Conservation (phyloP, 2,113 vertebrate genomes). For the Laterallus jamaicensis region DNA sequence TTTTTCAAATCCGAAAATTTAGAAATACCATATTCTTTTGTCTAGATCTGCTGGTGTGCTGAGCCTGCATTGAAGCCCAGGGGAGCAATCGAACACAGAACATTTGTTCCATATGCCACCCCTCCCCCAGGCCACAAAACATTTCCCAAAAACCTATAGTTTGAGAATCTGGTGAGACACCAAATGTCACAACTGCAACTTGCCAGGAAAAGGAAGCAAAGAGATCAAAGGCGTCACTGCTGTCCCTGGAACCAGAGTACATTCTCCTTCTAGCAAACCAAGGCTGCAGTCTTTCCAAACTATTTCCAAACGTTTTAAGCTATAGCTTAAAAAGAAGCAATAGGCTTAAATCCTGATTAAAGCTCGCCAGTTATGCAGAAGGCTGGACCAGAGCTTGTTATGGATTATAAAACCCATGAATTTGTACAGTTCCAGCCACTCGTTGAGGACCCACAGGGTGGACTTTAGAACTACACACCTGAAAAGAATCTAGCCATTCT, state of each 20-base stretch:
- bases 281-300: background rate
- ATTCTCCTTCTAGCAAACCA: background rate
- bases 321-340: background rate
- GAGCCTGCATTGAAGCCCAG: slow-evolving; percentile 18
- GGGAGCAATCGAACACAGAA: slow-evolving; percentile 14
- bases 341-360: background rate
- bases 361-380: background rate
- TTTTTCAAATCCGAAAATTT: slow-evolving; percentile 21
- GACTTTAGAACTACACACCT: background rate
- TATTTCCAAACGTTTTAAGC: too few relatives aligned
- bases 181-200: slow-evolving; percentile 33
- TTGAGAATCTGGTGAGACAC: slow-evolving; percentile 3
- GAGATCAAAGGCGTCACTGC: background rate
- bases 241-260: background rate
- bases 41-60: slow-evolving; percentile 25
- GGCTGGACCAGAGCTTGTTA: background rate
- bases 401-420: background rate
- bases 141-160: slow-evolving; percentile 10
- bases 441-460: background rate
- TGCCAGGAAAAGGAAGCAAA: slow-evolving; percentile 3
- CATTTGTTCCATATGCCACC: slow-evolving; percentile 58
- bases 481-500: background rate
- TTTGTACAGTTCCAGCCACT: background rate
- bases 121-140: slow-evolving; percentile 27
- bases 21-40: slow-evolving; percentile 47